A percentile compares a stretch with the other conserved stretches of the same genome.
phyloP scores from a whole-genome alignment of 2,888 invertebrate species.

The Lottia gigantea region DNA sequence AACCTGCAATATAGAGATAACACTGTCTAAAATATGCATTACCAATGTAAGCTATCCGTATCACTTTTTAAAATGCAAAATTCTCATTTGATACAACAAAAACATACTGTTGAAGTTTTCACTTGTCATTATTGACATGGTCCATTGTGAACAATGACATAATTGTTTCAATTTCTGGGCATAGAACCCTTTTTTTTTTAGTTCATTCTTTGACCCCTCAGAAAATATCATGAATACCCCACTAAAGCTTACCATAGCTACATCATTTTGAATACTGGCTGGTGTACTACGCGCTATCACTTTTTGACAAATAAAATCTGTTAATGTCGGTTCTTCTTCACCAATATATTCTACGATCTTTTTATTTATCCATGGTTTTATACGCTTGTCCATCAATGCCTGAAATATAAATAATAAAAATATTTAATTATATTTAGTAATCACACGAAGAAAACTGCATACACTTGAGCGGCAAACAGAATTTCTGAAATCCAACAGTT shows the following conservation, averaged over 20 bases:
- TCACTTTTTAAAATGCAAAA: neutral
- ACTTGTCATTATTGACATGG: no score
- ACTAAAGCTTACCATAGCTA: conserved; percentile 90
- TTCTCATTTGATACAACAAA: no score
- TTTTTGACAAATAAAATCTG: conserved; percentile 99
- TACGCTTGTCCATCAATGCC: conserved; percentile 92
- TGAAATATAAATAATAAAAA: conserved; percentile 37
- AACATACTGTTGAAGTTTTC: no score
- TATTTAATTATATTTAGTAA: neutral
- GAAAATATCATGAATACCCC: no score
- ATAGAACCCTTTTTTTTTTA: no score
- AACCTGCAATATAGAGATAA: conserved; percentile 87
- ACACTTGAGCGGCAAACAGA: no score
- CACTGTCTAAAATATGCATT: no score
- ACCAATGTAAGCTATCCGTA: neutral
- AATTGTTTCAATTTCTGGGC: no score
- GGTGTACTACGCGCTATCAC: conserved; percentile 93
- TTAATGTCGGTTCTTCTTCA: conserved; percentile 96
- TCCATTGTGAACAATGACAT: no score
- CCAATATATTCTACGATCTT: conserved; percentile 99
- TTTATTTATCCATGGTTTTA: conserved; percentile 99
- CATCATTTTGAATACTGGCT: conserved; percentile 95
- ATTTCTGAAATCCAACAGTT: no score
- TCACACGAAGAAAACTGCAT: no score
- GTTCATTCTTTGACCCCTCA: no score